Percentiles rank a stretch among this genome's conserved stretches.
These are phyloP conservation scores for Geodia barretti DNA, from an alignment of 37 sponge, comb jelly and placozoan genomes.

Conservation along the genomic window DNA sequence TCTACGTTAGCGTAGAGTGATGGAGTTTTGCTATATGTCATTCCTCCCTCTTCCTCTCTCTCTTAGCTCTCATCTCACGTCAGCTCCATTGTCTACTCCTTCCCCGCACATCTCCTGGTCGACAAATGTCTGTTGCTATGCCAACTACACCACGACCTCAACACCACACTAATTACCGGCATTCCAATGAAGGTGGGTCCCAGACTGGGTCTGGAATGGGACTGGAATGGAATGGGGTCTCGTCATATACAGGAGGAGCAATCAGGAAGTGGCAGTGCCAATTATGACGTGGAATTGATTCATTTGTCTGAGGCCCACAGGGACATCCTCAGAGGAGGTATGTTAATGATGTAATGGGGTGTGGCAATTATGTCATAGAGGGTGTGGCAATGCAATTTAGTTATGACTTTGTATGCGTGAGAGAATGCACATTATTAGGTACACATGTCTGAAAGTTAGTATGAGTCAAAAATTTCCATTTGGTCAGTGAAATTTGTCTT, in stretches of 20 bases:
- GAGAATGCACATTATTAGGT: too few relatives aligned
- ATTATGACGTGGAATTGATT: constrained; percentile 90
- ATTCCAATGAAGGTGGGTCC: constrained; percentile 93
- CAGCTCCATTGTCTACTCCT: constrained; percentile 48
- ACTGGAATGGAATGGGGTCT: background rate
- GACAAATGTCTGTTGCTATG: constrained; percentile 49
- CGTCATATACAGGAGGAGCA: constrained; percentile 82
- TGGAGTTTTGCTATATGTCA: too few relatives aligned
- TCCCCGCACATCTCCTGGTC: constrained; percentile 44
- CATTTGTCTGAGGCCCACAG: constrained; percentile 80
- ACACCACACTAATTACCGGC: constrained; percentile 73
- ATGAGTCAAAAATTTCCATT: background rate
- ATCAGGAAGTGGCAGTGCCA: constrained; percentile 77
- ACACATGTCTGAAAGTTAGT: too few relatives aligned
- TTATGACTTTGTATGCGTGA: too few relatives aligned
- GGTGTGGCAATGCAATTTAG: too few relatives aligned
- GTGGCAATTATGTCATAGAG: too few relatives aligned
- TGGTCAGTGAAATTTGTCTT: background rate
- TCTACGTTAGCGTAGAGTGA: too few relatives aligned
- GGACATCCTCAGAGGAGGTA: constrained; percentile 77
- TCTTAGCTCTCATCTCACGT: constrained; percentile 39
- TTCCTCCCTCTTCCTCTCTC: background rate
- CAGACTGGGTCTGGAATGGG: background rate
- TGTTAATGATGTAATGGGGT: too few relatives aligned
- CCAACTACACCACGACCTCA: constrained; percentile 73